Evolutionary conservation across 1,140 invertebrate species (phyloP).

Genomic region (Aphelinus certus): DNA sequence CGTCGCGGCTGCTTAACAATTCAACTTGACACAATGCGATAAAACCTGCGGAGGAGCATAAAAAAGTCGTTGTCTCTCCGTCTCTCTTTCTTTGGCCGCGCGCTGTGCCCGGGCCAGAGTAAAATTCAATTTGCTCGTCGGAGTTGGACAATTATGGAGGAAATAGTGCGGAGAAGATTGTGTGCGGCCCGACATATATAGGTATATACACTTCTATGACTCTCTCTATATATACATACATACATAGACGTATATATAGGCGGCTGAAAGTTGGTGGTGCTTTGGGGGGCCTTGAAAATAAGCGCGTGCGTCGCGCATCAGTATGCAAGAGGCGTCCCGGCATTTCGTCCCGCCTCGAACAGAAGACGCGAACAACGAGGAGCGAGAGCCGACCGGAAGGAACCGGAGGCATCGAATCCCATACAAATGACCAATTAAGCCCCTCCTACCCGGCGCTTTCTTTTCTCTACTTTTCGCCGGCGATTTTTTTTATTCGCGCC

Average conservation of each 20-base stretch:
- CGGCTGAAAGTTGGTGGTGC: neutral
- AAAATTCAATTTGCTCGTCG: slow-evolving; percentile 28
- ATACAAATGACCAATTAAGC: slow-evolving; percentile 46
- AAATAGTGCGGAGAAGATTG: slow-evolving; percentile 25
- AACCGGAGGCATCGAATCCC: slow-evolving; percentile 42
- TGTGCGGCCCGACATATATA: neutral
- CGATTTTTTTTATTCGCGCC: neutral
- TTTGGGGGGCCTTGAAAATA: slow-evolving; percentile 44
- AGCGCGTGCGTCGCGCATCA: slow-evolving; percentile 32
- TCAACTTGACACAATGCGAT: slow-evolving; percentile 15
- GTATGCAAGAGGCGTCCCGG: slow-evolving; percentile 44
- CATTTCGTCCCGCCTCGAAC: slow-evolving; percentile 40
- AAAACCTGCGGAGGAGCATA: slow-evolving; percentile 14
- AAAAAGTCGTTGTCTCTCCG: neutral
- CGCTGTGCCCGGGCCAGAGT: neutral
- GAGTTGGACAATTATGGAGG: slow-evolving; percentile 24
- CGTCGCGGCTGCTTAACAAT: slow-evolving; percentile 13
- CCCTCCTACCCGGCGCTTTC: neutral
- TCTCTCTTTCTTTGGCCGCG: no score
- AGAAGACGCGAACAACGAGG: slow-evolving; percentile 23
- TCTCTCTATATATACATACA: no score
- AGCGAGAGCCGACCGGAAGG: slow-evolving; percentile 41
- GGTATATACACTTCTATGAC: no score
- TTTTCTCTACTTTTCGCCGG: slow-evolving; percentile 17
- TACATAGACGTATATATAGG: no score